Base-by-base conservation (phyloP, 2,888 invertebrate genomes). In the Campoletis raptor region DNA sequence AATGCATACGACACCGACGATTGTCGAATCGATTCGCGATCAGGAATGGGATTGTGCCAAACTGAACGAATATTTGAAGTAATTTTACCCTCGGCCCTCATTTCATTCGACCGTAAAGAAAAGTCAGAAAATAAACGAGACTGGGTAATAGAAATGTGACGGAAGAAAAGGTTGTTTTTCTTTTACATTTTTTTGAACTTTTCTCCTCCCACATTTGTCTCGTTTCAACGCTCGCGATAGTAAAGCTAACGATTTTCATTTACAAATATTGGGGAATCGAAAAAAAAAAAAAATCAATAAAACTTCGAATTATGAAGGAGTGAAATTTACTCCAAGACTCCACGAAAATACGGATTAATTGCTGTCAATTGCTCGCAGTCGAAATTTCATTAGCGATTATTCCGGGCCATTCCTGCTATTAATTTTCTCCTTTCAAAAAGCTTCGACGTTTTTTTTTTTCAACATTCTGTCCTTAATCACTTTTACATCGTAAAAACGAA, bases 41-140 rank as follows among this genome's bases (percentile, higher is more conserved):
- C 93, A 93, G 80, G 92, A 90, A 89, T 94, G 94, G 94, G 91
- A 94, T 90, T 94, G 94, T 88, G 89, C 91, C 77, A 94, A 92
- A 90, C 90, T 94, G 81, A 94, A 94, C 89, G 91, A 92, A 89
- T 93, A 94, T 92, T 92, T 94, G 88, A 94, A 94, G 93, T 94
- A 93, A 93, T 91, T 90, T 88, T 80, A 83, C 52, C 48, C 40
- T 82, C 69, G 48, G 72, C 54, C 66, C 82, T 79, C 79, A 78
- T 86, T 86, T 74, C 69, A 52, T n/a, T 45, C 37, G 37, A n/a
- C 21, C 64, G 70, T 66, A 52, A 77, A 57, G 79, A 78, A 48
- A 48, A 77, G 61, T 77, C 66, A 61, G 61, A 66, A 54, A 80
- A 52, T 37, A 37, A 83, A 81, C 57, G 81, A 81, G 74, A 54